Base-by-base conservation (phyloP, 1,140 invertebrate genomes). In the Heliconius hewitsoni region DNA sequence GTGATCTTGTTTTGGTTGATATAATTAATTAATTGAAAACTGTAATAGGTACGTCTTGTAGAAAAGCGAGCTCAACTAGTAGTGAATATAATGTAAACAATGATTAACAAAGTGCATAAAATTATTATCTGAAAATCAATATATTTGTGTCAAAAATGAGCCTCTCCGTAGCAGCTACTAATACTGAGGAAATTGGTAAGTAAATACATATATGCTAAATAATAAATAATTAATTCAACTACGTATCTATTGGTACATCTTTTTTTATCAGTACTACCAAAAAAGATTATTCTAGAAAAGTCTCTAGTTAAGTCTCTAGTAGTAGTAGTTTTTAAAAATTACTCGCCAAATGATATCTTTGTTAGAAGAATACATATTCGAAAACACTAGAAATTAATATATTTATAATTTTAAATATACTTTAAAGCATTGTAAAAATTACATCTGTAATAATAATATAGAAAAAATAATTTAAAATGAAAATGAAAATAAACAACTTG, bases 111-210 rank as follows among this genome's bases (percentile, higher is more conserved):
- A 66, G 27, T 66, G 60, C 23, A 30, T 66, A 66, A 13, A 66
- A 16, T 16, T 66, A 13, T 16, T 16, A 23, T 16, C 60, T 23
- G 55, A 57, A 30, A 27, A 23, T 60, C n/a, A 16, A 75, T 60
- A 76, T 19, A 66, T 46, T 81, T 73, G 77, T 82, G 76, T 81
- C 79, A 55, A 89, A 89, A 85, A 91, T 91, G 88, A 91, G 88
- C 83, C 78, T 88, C 39, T 87, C 85, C 74, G 80, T 87, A 42
- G 77, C 86, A 71, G 77, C 81, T 3, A 76, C 70, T 73, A 82
- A 60, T 79, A 87, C 85, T 82, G 91, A 92, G 57, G 91, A 92
- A 87, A 83, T 91, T 74, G 90, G 90, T 92, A 88, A 91, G 90
- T 90, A 79, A 66, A 5, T 66, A 27, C 27, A 9, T 37, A 37